Evolutionary conservation across 2,888 invertebrate genomes (phyloP).

Genomic region (Noctua pronuba): DNA sequence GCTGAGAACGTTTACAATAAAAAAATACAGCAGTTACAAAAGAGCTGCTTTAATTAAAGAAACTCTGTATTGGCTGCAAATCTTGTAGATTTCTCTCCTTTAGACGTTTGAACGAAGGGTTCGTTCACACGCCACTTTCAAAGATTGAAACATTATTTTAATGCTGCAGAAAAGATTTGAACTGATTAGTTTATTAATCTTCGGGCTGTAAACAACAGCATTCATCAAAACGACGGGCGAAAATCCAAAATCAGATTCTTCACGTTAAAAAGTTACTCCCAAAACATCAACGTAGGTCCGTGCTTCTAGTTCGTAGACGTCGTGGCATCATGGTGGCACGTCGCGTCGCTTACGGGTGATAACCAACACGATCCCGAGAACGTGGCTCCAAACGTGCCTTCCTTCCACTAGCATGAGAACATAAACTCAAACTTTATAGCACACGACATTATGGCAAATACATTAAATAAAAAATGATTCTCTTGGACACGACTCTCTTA

Average conservation of each 20-base stretch:
- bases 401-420: constrained; percentile 21
- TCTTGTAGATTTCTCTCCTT: constrained; percentile 8
- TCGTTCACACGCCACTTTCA: background rate
- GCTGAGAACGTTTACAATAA: constrained; percentile 41
- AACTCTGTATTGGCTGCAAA: constrained; percentile 15
- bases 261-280: background rate
- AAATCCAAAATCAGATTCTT: background rate
- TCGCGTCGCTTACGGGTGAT: constrained; percentile 10
- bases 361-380: constrained; percentile 38
- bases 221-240: background rate
- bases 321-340: constrained; percentile 13
- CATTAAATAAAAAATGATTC: constrained; percentile 13
- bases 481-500: constrained; percentile 30
- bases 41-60: constrained; percentile 37
- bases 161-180: background rate
- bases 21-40: constrained; percentile 42
- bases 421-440: constrained; percentile 43
- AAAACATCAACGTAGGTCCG: background rate
- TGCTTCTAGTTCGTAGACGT: constrained; percentile 6
- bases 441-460: constrained; percentile 35
- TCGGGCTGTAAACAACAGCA: too few species aligned
- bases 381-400: constrained; percentile 30
- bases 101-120: background rate
- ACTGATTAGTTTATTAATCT: background rate
- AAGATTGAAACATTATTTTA: background rate